phyloP scores from a whole-genome alignment of 2,888 invertebrate species.

The Sepiola atlantica region DNA sequence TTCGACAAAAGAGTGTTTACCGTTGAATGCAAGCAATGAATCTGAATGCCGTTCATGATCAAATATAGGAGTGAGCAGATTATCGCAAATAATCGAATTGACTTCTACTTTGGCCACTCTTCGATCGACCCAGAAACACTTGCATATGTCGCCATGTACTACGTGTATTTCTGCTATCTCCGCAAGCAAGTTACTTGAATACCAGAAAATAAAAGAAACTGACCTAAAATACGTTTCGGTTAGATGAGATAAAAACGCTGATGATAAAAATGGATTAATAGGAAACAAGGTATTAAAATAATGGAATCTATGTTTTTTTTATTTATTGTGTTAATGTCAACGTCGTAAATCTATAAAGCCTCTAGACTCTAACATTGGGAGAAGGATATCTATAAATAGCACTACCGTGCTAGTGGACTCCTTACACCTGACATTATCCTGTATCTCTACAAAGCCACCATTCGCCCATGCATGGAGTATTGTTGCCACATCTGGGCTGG shows the following conservation, averaged over 20 bases:
- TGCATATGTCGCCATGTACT: neutral
- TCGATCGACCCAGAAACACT: neutral
- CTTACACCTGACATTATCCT: too few species aligned
- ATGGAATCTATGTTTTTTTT: neutral
- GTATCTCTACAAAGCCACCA: too few species aligned
- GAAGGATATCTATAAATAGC: too few species aligned
- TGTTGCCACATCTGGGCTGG: too few species aligned
- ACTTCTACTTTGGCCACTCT: neutral
- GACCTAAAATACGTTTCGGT: neutral
- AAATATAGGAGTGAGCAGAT: neutral
- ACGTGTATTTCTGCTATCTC: neutral
- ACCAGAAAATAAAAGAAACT: neutral
- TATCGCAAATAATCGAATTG: conserved; percentile 24
- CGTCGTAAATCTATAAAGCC: too few species aligned
- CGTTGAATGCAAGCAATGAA: neutral
- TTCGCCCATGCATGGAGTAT: too few species aligned
- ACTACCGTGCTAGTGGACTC: too few species aligned
- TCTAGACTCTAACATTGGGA: too few species aligned
- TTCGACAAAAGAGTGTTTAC: neutral
- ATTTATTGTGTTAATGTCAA: too few species aligned
- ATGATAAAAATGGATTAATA: neutral
- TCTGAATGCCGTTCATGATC: neutral
- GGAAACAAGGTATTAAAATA: neutral
- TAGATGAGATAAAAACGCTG: neutral
- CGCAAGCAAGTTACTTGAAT: neutral